These are phyloP conservation scores for Andrena hattorfiana DNA, from an alignment of 2,888 invertebrate species.

Conservation along the genomic window DNA sequence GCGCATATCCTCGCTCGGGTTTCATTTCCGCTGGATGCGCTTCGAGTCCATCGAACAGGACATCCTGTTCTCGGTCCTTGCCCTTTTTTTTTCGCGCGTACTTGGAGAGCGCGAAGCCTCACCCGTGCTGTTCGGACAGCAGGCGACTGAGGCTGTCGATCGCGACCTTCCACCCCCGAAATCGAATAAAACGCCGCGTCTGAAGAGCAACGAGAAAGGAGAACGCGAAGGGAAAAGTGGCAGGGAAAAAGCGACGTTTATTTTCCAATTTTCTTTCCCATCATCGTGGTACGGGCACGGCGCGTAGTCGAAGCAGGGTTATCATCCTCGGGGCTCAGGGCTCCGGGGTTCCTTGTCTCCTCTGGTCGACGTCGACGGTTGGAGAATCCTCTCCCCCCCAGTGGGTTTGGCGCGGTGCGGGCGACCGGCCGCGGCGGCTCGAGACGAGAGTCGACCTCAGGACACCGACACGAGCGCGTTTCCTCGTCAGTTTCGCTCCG, in stretches of 20 bases:
- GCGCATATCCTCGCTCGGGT: constrained; percentile 45
- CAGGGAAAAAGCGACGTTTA: not conserved
- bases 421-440: constrained; percentile 12
- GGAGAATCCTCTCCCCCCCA: constrained; percentile 24
- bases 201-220: too few species aligned
- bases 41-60: constrained; percentile 57
- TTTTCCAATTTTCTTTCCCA: not conserved
- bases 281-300: not conserved
- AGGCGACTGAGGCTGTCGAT: not conserved
- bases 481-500: constrained; percentile 58
- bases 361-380: constrained; percentile 19
- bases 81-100: not conserved
- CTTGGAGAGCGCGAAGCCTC: not conserved
- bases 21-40: constrained; percentile 62
- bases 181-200: not conserved
- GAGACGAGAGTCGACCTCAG: constrained; percentile 63
- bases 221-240: too few species aligned
- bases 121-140: too few species aligned
- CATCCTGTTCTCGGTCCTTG: constrained; percentile 42
- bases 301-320: too few species aligned
- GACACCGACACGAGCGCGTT: constrained; percentile 66
- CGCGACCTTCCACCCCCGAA: not conserved
- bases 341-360: constrained; percentile 18
- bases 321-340: constrained; percentile 4
- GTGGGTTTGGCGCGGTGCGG: constrained; percentile 19